Evolutionary conservation across 2,888 invertebrate genomes (phyloP).

Genomic region (Imbricaverruca yamaguchii): DNA sequence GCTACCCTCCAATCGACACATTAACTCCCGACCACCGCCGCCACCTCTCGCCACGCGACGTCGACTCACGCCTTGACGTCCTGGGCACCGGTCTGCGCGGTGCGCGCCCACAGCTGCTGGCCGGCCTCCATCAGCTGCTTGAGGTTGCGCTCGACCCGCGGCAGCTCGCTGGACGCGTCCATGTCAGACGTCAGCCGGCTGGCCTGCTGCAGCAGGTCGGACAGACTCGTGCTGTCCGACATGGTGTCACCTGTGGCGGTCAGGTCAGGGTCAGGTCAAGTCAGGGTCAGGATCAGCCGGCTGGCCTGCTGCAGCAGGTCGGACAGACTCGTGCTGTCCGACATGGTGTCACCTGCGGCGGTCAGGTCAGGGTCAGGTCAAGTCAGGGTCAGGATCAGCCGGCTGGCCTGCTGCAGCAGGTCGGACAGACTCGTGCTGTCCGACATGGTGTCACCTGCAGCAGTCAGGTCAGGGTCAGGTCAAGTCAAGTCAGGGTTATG

Average conservation of each 20-base stretch:
- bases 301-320: conserved; percentile 86
- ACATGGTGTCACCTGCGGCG: no score
- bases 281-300: no score
- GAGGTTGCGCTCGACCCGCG: conserved; percentile 72
- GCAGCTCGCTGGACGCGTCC: conserved; percentile 68
- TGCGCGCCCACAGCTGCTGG: conserved; percentile 76
- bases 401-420: conserved; percentile 83
- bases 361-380: no score
- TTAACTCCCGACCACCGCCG: not conserved
- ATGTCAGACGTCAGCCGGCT: conserved; percentile 85
- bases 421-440: conserved; percentile 63
- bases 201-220: conserved; percentile 79
- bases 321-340: conserved; percentile 57
- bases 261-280: no score
- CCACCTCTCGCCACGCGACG: not conserved
- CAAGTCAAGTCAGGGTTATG: no score
- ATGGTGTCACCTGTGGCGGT: no score
- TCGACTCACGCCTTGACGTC: conserved; percentile 19
- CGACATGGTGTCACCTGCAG: no score
- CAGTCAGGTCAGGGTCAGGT: no score
- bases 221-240: conserved; percentile 55
- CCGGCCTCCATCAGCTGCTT: conserved; percentile 87
- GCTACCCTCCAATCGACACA: no score
- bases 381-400: no score
- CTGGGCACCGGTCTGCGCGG: conserved; percentile 47